Evolutionary conservation across 2,797 vertebrate species (phyloP).

Genomic region (Cetoscarus ocellatus): DNA sequence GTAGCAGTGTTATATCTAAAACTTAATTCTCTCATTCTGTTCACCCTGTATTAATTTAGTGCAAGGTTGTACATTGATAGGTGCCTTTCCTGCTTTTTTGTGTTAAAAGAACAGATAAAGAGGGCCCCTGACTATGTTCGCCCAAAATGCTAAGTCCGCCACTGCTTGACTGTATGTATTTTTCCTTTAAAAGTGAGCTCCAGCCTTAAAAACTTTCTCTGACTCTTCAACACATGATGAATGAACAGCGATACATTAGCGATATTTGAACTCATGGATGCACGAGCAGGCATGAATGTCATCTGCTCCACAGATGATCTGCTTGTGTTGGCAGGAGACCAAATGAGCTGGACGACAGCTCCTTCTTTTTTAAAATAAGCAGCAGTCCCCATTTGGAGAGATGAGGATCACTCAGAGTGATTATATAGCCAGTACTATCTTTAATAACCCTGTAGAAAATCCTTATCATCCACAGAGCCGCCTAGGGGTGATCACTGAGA

Average conservation of each 20-base stretch:
- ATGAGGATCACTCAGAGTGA: slow-evolving; percentile 2
- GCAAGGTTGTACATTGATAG: too few species aligned
- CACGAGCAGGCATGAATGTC: slow-evolving; percentile 24
- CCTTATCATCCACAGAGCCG: not conserved
- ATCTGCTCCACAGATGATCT: slow-evolving; percentile 61
- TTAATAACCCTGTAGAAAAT: not conserved
- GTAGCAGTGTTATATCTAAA: too few species aligned
- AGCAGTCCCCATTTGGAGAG: slow-evolving; percentile 12
- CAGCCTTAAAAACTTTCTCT: not conserved
- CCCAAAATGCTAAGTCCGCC: too few species aligned
- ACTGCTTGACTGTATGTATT: too few species aligned
- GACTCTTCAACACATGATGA: not conserved
- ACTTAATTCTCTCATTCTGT: too few species aligned
- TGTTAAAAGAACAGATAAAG: too few species aligned
- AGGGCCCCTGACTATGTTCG: too few species aligned
- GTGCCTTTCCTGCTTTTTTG: too few species aligned
- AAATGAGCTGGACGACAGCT: slow-evolving; percentile 55
- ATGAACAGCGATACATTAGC: not conserved
- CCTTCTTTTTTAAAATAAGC: slow-evolving; percentile 46
- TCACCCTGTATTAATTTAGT: too few species aligned
- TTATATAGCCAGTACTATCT: not conserved
- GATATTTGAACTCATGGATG: slow-evolving; percentile 3
- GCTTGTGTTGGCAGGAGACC: slow-evolving; percentile 58
- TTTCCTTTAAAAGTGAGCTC: not conserved
- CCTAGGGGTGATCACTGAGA: not conserved